phyloP scores from a whole-genome alignment of 2,113 vertebrate genomes.

The Ceuthmochares aereus region DNA sequence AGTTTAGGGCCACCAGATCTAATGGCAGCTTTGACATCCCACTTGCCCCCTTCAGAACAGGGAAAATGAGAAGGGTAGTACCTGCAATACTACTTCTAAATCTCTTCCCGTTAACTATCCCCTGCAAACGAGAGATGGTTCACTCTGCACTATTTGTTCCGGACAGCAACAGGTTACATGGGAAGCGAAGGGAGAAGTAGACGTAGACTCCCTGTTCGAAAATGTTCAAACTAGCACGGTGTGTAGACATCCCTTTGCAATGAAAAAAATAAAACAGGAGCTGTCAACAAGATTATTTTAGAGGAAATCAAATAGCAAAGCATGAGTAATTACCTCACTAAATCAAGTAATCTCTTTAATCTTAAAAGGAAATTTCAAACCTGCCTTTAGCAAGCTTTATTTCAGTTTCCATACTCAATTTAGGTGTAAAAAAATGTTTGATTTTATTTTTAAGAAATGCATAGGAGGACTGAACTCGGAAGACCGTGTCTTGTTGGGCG shows the following conservation, averaged over 20 bases:
- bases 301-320: slow-evolving; percentile 61
- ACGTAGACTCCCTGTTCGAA: not conserved
- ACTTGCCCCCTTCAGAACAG: not conserved
- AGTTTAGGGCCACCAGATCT: not conserved
- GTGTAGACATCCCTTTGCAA: not conserved
- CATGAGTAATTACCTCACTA: slow-evolving; percentile 70
- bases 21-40: not conserved
- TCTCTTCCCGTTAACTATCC: not conserved
- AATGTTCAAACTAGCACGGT: not conserved
- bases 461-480: slow-evolving; percentile 53
- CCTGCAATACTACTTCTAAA: not conserved
- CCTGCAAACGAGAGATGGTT: not conserved
- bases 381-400: slow-evolving; percentile 45
- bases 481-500: slow-evolving; percentile 45
- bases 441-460: slow-evolving; percentile 56
- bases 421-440: slow-evolving; percentile 48
- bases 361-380: slow-evolving; percentile 58
- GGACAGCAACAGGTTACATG: not conserved
- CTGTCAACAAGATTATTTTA: slow-evolving; percentile 44
- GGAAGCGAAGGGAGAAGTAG: not conserved
- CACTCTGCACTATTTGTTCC: not conserved
- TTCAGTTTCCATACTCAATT: slow-evolving; percentile 57
- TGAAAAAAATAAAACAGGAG: not conserved
- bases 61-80: not conserved
- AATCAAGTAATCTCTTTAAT: slow-evolving; percentile 55